Base-by-base conservation (phyloP, 1,140 invertebrate genomes). In the Drosophila prosaltans region DNA sequence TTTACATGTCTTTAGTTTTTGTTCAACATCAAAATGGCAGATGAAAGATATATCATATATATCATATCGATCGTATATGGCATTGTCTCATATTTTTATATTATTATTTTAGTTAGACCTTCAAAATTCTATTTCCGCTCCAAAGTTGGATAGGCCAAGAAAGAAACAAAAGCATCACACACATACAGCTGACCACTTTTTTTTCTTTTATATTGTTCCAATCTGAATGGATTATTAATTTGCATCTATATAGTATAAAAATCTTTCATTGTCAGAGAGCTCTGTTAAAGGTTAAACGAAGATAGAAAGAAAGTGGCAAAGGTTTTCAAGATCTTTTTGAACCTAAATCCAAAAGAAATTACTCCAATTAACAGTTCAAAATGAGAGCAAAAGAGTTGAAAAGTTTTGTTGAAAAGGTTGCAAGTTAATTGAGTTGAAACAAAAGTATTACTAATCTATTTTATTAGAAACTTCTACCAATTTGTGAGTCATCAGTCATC, bases 161-260 rank as follows among this genome's bases (percentile, higher is more conserved):
- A 30, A 45, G 45, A 73, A 63, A 69, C 57, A 63, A 67, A 61
- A 28, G 61, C 28, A 51, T 54, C 21, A 59, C 58, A 55, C 54
- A 65, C 51, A 65, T 62, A 16, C 16, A 16, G 16, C 16, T 48
- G 51, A 3, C 28, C 40, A 43, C 30, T 63, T 59, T 57, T 57
- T 57, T 57, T 57, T 57, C 28, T 57, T 32, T 21, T 57, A 69
- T 81, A 74, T 81, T 69, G 81, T 84, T 78, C 74, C 78, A 79
- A 85, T 72, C 76, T 82, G 74, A 85, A 88, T 85, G 79, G 79
- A 64, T 69, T 88, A 85, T 85, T 85, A 88, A 85, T 85, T 85
- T 88, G 83, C 82, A 85, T 85, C 69, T 48, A 60, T 71, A 36
- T 36, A 36, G 6, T 36, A 85, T 81, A 78, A 78, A 84, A 78